phyloP scores from a whole-genome alignment of 2,888 invertebrate species.

The Caenorhabditis japonica region DNA sequence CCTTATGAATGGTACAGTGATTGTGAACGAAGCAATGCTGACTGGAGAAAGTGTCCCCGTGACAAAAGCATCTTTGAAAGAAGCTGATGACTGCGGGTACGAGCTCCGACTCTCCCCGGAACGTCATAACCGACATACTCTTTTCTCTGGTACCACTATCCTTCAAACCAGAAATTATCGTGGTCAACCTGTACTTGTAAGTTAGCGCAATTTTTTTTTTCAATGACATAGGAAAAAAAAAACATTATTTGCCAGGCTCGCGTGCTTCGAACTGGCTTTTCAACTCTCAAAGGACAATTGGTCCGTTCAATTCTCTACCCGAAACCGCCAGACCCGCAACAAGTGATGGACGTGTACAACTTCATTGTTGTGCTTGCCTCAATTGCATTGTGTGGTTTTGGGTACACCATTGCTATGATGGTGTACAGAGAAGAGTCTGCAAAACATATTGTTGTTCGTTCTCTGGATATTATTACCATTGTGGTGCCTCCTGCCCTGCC shows the following conservation, averaged over 20 bases:
- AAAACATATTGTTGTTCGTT: slow-evolving; percentile 83
- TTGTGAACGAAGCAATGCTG: slow-evolving; percentile 94
- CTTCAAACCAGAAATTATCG: slow-evolving; percentile 85
- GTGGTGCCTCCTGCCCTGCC: slow-evolving; percentile 89
- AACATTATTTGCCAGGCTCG: too few relatives aligned
- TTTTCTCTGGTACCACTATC: slow-evolving; percentile 91
- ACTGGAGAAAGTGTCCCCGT: slow-evolving; percentile 95
- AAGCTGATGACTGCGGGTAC: slow-evolving; percentile 64
- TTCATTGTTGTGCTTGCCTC: slow-evolving; percentile 52
- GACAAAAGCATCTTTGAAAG: slow-evolving; percentile 82
- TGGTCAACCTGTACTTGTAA: slow-evolving; percentile 68
- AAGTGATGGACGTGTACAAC: slow-evolving; percentile 78
- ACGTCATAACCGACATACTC: slow-evolving; percentile 86
- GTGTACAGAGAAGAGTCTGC: slow-evolving; percentile 78
- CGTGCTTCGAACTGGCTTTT: slow-evolving; percentile 84
- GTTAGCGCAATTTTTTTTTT: neutral
- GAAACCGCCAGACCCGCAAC: slow-evolving; percentile 81
- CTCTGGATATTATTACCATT: slow-evolving; percentile 91
- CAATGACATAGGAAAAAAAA: too few relatives aligned
- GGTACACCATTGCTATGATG: slow-evolving; percentile 89
- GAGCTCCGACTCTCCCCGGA: slow-evolving; percentile 81
- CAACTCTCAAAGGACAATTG: slow-evolving; percentile 82
- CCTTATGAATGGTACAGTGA: slow-evolving; percentile 88
- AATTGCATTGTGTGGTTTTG: slow-evolving; percentile 55
- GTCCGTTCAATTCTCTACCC: slow-evolving; percentile 81